These are phyloP conservation scores for Deladenus siricidicola DNA, from an alignment of 2,888 invertebrate genomes.

Conservation along the genomic window DNA sequence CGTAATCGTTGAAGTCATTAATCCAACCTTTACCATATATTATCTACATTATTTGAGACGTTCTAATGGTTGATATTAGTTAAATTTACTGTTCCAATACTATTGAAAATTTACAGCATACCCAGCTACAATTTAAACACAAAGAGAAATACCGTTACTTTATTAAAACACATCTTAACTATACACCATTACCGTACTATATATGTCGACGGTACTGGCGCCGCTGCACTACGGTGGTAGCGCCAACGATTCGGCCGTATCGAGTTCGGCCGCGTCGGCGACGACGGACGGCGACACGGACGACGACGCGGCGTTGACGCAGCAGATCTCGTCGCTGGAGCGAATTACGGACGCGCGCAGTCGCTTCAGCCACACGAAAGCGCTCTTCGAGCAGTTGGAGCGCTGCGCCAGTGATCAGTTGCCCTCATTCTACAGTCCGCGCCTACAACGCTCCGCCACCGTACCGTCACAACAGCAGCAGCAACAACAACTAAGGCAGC, in stretches of 20 bases:
- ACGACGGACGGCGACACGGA: neutral
- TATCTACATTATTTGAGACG: no score
- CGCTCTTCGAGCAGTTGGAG: constrained; percentile 52
- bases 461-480: neutral
- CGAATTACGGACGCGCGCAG: constrained; percentile 37
- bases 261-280: neutral
- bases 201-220: no score
- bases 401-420: constrained; percentile 30
- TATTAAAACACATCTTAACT: no score
- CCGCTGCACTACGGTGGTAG: no score
- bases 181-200: no score
- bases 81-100: no score
- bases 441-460: constrained; percentile 39
- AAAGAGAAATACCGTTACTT: no score
- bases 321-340: neutral
- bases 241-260: neutral
- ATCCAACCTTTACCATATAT: no score
- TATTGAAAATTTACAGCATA: no score
- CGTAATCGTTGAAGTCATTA: no score
- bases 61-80: no score
- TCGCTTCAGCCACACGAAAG: constrained; percentile 50
- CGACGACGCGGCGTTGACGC: neutral
- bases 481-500: neutral
- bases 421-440: constrained; percentile 50
- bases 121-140: no score